A percentile compares a stretch with the other conserved stretches of the same genome.
phyloP scores from a whole-genome alignment of 1,140 invertebrate genomes.

The Lysiphlebus fabarum region DNA sequence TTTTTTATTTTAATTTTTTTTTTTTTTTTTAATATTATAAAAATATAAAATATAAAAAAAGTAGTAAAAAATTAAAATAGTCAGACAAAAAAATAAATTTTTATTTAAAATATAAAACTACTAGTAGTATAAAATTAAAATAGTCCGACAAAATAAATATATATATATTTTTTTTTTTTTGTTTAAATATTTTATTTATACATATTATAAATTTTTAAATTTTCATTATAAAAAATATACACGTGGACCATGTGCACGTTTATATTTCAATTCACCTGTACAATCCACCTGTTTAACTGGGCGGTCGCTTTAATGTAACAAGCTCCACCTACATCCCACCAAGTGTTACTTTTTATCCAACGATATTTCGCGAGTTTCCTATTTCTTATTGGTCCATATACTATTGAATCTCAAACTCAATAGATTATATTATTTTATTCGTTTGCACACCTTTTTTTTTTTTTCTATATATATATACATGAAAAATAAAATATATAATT shows the following conservation, averaged over 20 bases:
- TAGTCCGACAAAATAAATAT: too few relatives aligned
- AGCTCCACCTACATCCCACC: slow-evolving; percentile 44
- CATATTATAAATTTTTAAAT: neutral
- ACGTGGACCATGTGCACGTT: neutral
- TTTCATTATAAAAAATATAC: neutral
- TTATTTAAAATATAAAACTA: too few relatives aligned
- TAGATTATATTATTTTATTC: slow-evolving; percentile 43
- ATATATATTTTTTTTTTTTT: too few relatives aligned
- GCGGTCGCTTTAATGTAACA: slow-evolving; percentile 28
- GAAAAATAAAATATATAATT: neutral
- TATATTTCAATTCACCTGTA: slow-evolving; percentile 36
- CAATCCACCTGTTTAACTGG: slow-evolving; percentile 44
- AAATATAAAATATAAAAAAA: too few relatives aligned
- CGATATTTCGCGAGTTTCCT: slow-evolving; percentile 36
- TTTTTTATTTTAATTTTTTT: too few relatives aligned
- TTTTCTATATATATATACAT: neutral
- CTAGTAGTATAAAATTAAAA: too few relatives aligned
- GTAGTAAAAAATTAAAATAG: too few relatives aligned
- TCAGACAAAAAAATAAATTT: too few relatives aligned
- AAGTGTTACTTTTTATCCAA: slow-evolving; percentile 41
- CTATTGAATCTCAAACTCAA: slow-evolving; percentile 31
- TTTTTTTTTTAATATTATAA: too few relatives aligned
- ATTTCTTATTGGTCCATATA: slow-evolving; percentile 38
- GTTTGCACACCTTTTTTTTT: slow-evolving; percentile 37
- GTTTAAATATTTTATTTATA: too few relatives aligned